Conservation (phyloP, 2,113 vertebrate genomes). For the Lepisosteus osseus region DNA sequence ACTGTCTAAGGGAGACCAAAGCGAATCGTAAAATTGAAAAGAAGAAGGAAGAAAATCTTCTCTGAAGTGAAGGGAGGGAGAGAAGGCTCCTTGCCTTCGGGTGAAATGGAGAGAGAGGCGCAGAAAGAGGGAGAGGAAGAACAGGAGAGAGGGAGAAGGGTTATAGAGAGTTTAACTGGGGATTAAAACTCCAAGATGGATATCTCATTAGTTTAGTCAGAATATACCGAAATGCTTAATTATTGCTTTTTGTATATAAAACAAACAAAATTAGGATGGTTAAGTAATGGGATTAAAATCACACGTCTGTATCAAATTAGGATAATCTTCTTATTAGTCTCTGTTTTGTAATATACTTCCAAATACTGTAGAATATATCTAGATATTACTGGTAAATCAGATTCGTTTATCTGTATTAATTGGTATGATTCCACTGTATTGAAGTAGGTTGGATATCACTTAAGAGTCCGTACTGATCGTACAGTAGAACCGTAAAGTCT, state of each 20-base stretch:
- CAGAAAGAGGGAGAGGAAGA: constrained; percentile 26
- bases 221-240: constrained; percentile 45
- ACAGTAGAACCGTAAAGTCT: too few relatives aligned
- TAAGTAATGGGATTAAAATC: too few relatives aligned
- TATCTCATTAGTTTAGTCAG: constrained; percentile 45
- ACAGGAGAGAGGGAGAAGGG: constrained; percentile 36
- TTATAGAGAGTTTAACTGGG: constrained; percentile 68
- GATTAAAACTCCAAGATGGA: constrained; percentile 57
- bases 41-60: constrained; percentile 39
- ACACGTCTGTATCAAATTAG: too few relatives aligned
- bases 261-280: too few relatives aligned
- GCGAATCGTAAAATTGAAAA: constrained; percentile 50
- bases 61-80: constrained; percentile 41
- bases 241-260: constrained; percentile 10
- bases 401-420: too few relatives aligned
- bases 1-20: constrained; percentile 43
- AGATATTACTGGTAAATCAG: too few relatives aligned
- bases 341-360: too few relatives aligned
- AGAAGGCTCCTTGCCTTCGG: constrained; percentile 53
- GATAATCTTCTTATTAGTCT: too few relatives aligned
- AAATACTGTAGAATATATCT: too few relatives aligned
- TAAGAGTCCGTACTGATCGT: too few relatives aligned
- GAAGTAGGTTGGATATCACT: too few relatives aligned
- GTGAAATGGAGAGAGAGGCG: constrained; percentile 28
- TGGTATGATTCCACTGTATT: too few relatives aligned